A percentile compares a stretch with the other conserved stretches of the same genome.
phyloP scores from a whole-genome alignment of 2,888 invertebrate genomes.

The Limenitis camilla region DNA sequence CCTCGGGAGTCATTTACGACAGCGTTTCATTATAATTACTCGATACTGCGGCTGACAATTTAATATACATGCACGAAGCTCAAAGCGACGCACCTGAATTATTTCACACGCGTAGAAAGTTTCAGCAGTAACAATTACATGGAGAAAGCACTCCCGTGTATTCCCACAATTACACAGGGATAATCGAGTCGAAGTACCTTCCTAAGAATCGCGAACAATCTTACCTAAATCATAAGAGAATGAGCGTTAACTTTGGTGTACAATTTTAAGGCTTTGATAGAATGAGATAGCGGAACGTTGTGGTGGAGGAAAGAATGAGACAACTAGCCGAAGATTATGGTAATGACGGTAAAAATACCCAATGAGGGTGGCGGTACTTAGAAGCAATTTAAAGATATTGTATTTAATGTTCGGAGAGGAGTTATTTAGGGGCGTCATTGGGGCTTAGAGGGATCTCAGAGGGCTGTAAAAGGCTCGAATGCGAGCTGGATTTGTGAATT shows the following conservation, averaged over 20 bases:
- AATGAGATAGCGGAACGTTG: constrained; percentile 33
- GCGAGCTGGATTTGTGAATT: constrained; percentile 56
- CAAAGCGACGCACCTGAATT: constrained; percentile 26
- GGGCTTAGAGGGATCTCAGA: constrained; percentile 32
- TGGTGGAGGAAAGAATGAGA: constrained; percentile 37
- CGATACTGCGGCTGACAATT: constrained; percentile 25
- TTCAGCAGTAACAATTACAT: constrained; percentile 29
- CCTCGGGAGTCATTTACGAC: constrained; percentile 7
- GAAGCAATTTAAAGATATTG: constrained; percentile 71
- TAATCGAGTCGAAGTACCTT: constrained; percentile 51
- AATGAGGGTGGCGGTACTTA: constrained; percentile 68
- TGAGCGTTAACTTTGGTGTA: constrained; percentile 55
- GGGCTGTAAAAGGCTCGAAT: constrained; percentile 35
- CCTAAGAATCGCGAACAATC: constrained; percentile 52
- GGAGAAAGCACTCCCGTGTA: constrained; percentile 31
- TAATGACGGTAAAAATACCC: constrained; percentile 67
- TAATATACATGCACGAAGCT: constrained; percentile 23
- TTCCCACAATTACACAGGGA: constrained; percentile 52
- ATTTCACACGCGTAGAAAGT: constrained; percentile 30
- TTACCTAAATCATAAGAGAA: constrained; percentile 53
- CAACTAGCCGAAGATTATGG: constrained; percentile 54
- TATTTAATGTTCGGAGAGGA: constrained; percentile 60
- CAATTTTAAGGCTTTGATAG: constrained; percentile 43
- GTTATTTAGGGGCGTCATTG: constrained; percentile 35
- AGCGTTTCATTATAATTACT: constrained; percentile 24